These are phyloP conservation scores for Cyclophora albipunctata DNA, from an alignment of 2,888 invertebrate genomes.

Conservation along the genomic window DNA sequence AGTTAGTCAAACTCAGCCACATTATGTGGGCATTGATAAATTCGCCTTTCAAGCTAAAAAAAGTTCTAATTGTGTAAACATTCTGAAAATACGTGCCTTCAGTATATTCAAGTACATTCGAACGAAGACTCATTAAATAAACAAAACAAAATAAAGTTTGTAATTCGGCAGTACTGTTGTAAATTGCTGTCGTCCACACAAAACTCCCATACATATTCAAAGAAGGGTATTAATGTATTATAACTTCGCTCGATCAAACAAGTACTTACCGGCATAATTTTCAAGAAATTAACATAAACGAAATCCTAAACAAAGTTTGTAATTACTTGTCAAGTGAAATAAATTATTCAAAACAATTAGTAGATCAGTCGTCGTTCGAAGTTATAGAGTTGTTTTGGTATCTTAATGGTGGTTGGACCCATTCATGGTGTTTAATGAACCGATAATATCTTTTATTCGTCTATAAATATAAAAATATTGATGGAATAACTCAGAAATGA, in stretches of 20 bases:
- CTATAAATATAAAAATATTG: too few relatives aligned
- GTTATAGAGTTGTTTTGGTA: not conserved
- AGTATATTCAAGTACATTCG: too few relatives aligned
- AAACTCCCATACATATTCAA: slow-evolving; percentile 44
- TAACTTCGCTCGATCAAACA: slow-evolving; percentile 39
- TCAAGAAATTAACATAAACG: slow-evolving; percentile 44
- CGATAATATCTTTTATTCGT: not conserved
- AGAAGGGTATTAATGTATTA: slow-evolving; percentile 35
- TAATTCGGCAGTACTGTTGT: not conserved
- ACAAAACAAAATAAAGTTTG: not conserved
- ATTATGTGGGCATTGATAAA: too few relatives aligned
- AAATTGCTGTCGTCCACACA: slow-evolving; percentile 12
- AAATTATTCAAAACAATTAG: slow-evolving; percentile 60
- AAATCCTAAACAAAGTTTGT: slow-evolving; percentile 49
- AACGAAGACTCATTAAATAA: not conserved
- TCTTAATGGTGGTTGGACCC: not conserved
- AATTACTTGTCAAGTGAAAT: slow-evolving; percentile 57
- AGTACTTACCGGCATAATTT: slow-evolving; percentile 45
- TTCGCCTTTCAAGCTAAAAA: too few relatives aligned
- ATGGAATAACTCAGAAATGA: too few relatives aligned
- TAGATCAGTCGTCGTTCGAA: slow-evolving; percentile 31
- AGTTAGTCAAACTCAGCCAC: too few relatives aligned
- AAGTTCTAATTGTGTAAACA: too few relatives aligned
- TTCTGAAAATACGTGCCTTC: too few relatives aligned
- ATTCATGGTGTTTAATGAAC: not conserved